Conservation (phyloP, 2,113 vertebrate genomes). For the Etheostoma cragini region DNA sequence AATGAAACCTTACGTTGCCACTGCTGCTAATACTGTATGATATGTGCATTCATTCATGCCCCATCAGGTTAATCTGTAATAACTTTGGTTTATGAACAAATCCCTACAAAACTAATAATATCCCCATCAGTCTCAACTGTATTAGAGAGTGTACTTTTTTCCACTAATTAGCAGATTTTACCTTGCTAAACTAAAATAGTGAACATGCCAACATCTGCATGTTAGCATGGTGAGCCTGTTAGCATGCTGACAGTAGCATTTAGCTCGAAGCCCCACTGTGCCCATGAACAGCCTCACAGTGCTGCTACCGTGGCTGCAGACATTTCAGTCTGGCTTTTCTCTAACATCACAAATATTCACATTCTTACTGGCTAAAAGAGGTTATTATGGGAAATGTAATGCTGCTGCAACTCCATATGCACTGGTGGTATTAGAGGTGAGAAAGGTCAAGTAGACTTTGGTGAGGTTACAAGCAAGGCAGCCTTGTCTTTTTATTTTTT, state of each 20-base stretch:
- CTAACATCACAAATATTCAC: background rate
- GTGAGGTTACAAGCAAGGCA: background rate
- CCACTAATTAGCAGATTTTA: no score
- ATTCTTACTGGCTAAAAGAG: background rate
- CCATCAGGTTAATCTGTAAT: no score
- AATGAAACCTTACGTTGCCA: no score
- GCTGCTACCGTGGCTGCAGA: no score
- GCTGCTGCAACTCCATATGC: background rate
- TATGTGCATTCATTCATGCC: no score
- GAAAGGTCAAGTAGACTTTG: background rate
- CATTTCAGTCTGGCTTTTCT: background rate
- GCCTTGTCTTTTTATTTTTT: conserved; percentile 8
- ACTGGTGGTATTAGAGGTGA: background rate
- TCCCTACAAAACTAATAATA: no score
- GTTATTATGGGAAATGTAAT: background rate
- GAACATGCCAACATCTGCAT: background rate
- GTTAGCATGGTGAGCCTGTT: background rate
- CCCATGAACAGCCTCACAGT: background rate
- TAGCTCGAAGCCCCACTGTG: background rate
- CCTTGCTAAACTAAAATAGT: background rate
- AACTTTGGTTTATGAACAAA: no score
- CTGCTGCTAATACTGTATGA: no score
- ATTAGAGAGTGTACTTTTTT: no score
- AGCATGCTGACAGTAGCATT: background rate
- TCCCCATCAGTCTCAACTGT: background rate